Evolutionary conservation across 2,113 vertebrate genomes (phyloP), one percentile per base, ranked within the genome.

Genomic region (Hippocampus guttulatus): DNA sequence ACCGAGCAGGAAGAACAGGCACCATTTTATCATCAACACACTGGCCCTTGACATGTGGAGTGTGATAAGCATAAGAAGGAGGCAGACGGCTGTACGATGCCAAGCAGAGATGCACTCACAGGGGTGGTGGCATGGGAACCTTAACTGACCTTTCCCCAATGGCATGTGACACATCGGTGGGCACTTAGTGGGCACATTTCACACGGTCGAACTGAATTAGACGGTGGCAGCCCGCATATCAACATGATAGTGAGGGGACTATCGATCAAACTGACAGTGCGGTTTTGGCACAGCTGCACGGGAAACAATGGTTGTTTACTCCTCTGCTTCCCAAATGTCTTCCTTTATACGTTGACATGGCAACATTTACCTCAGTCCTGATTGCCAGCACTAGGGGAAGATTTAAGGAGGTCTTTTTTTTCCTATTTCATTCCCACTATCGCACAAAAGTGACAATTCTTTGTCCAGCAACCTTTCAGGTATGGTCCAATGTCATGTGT

Each of bases 261-360:
- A 84, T 77, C 75, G 69, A 57, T 80, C 73, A 79, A 40, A 79
- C 67, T 85, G 82, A 83, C 81, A 80, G 78, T 77, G 79, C 68
- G 81, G 67, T 88, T 90, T 89, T 85, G 87, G 55, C 69, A 14
- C 82, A 79, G 69, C 71, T 21, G 20, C 70, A 60, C 40, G 15
- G 68, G 79, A 82, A 90, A 92, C 88, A 91, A 91, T 89, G 75
- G 81, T 52, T 85, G 85, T 92, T 93, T 91, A 90, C 86, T 75
- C 78, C 72, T 69, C 68, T 78, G 75, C 85, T 90, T 90, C 88
- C 90, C 89, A 82, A 82, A 87, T 79, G 45, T 76, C 85, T 89
- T 86, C 80, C 84, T 84, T 78, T 72, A 73, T 33, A 74, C 77
- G 74, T 67, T 69, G 66, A 84, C 71, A 55, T 70, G 77, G 65